Percentiles rank a stretch among this genome's conserved stretches.
Evolutionary conservation across 2,888 invertebrate species (phyloP).

Genomic region (Stenodema calcarata): DNA sequence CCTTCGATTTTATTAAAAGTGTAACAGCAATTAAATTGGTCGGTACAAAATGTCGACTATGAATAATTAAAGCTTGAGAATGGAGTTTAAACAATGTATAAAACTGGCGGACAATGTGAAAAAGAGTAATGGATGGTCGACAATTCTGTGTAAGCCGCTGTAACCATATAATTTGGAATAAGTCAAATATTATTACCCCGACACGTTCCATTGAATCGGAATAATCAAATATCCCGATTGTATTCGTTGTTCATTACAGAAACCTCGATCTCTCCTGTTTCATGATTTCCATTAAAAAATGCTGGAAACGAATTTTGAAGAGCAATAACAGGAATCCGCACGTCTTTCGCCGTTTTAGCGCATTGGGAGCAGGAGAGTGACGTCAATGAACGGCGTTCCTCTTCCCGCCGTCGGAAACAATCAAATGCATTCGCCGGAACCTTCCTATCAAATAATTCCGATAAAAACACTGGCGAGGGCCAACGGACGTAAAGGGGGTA

Average conservation of each 20-base stretch:
- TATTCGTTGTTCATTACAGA: neutral
- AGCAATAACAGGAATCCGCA: neutral
- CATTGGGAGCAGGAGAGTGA: neutral
- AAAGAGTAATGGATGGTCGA: no score
- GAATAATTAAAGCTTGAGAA: no score
- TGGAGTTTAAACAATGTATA: no score
- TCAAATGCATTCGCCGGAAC: conserved; percentile 13
- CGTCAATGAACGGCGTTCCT: neutral
- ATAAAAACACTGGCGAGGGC: neutral
- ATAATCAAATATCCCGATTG: neutral
- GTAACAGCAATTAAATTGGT: no score
- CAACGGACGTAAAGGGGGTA: neutral
- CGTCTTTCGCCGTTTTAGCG: neutral
- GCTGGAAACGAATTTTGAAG: neutral
- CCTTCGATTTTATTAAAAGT: no score
- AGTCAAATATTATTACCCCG: neutral
- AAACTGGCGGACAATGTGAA: no score
- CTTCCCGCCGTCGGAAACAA: neutral
- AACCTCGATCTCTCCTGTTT: neutral
- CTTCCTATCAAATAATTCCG: neutral
- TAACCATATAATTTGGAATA: neutral
- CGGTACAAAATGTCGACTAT: no score
- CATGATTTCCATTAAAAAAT: neutral
- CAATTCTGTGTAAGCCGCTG: neutral
- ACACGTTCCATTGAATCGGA: neutral